Evolutionary conservation across 1,140 invertebrate species (phyloP).

Genomic region (Drosophila chauvacae): DNA sequence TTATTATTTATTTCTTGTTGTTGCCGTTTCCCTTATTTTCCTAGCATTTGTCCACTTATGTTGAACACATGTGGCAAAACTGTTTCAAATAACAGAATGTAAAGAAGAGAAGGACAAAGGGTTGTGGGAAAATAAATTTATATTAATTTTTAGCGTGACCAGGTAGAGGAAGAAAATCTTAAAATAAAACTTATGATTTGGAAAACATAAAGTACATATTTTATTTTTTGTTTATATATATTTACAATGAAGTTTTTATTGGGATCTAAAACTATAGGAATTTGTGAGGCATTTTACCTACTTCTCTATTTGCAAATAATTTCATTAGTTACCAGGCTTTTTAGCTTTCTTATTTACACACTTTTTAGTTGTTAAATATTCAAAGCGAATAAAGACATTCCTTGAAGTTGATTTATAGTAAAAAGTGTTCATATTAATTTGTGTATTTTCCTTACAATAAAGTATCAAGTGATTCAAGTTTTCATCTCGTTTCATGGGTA

Average conservation of each 20-base stretch:
- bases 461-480: too few species aligned
- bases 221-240: too few species aligned
- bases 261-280: too few species aligned
- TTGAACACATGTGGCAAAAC: conserved; percentile 36
- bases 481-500: too few species aligned
- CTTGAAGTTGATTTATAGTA: not conserved
- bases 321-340: not conserved
- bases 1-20: conserved; percentile 1
- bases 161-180: not conserved
- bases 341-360: not conserved
- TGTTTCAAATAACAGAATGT: conserved; percentile 4
- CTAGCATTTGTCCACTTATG: conserved; percentile 30
- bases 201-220: not conserved
- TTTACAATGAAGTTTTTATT: too few species aligned
- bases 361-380: not conserved
- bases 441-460: too few species aligned
- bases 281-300: too few species aligned
- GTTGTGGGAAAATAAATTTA: conserved; percentile 18
- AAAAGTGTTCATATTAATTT: not conserved
- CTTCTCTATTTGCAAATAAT: not conserved
- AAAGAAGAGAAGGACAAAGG: not conserved
- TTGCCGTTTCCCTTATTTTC: conserved; percentile 6
- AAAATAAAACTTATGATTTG: not conserved
- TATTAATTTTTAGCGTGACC: conserved; percentile 28
- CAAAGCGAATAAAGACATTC: not conserved